These are phyloP conservation scores for Myotis lucifugus DNA, from an alignment of 2,113 vertebrate species.

Conservation along the genomic window DNA sequence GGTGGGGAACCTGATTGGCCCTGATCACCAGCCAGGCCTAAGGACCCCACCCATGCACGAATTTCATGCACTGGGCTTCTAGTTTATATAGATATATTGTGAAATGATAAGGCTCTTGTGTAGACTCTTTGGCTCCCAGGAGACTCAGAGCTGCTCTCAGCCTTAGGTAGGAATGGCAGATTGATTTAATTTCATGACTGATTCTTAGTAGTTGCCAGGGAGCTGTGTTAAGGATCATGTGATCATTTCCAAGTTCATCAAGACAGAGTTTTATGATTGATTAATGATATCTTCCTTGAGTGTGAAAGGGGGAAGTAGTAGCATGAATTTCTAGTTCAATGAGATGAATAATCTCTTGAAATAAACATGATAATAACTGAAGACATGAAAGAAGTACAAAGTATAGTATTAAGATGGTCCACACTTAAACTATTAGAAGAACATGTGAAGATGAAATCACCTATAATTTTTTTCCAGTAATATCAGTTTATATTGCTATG, in stretches of 20 bases:
- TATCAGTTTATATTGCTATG: neutral
- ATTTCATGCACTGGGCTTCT: no score
- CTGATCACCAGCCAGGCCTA: no score
- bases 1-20: no score
- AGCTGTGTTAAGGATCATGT: neutral
- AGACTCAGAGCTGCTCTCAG: neutral
- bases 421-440: neutral
- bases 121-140: neutral
- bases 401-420: neutral
- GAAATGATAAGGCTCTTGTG: neutral
- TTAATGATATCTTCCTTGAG: neutral
- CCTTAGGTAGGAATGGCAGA: neutral
- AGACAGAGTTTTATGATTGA: neutral
- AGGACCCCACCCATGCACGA: no score
- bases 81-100: neutral
- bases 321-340: neutral
- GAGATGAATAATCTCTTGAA: neutral
- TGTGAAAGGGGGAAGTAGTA: neutral
- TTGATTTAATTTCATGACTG: neutral
- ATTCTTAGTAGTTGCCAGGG: neutral
- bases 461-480: neutral
- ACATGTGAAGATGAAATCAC: neutral
- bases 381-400: neutral
- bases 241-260: neutral
- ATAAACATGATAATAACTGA: neutral